Base-by-base conservation (phyloP, 2,888 invertebrate genomes). In the Leptinotarsa peninsularis region DNA sequence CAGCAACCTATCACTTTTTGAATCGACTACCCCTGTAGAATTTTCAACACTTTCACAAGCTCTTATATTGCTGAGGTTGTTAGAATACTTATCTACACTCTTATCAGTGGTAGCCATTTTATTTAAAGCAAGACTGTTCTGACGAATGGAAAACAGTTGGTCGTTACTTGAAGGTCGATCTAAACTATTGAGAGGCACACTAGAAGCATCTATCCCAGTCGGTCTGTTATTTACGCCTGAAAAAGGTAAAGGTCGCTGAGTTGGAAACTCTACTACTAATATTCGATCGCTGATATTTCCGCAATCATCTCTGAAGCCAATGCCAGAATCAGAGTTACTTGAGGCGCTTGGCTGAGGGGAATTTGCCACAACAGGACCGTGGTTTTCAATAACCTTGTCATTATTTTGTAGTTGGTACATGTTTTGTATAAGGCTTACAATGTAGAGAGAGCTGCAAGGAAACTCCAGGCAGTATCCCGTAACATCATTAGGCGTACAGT, bases 311-410 rank as follows among this genome's bases (percentile, higher is more conserved):
- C 96, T 93, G 84, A 97, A 97, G 0, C 98, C 98, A 77, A 98
- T 97, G 0, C 98, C 98, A 2, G 97, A 98, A 87, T 98, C 98
- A 74, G 97, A 97, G 87, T 97, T 98, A 82, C 96, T 97, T 0
- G 96, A 97, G 23, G 95, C 94, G 85, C 95, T 96, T 0, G 95
- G 96, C 82, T 96, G 96, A 0, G 96, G 96, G 0, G 96, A 96
- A 83, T 94, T 93, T 0, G 94, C 93, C 1, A 92, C 88, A 66
- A 91, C 89, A 72, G 91, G 91, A 49, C 90, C 90, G 21, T 89
- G 89, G 73, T 91, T 89, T 56, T 84, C 84, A 33, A 83, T 79
- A 77, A 78, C 73, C 68, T 80, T 76, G 49, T 81, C 82, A 72
- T 81, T 82, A 56, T 90, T 90, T 80, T 91, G 90, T 83, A 94